A percentile compares a stretch with the other conserved stretches of the same genome.
These are phyloP conservation scores for Haplotaxodon microlepis DNA, from an alignment of 2,113 vertebrate genomes.

Conservation along the genomic window DNA sequence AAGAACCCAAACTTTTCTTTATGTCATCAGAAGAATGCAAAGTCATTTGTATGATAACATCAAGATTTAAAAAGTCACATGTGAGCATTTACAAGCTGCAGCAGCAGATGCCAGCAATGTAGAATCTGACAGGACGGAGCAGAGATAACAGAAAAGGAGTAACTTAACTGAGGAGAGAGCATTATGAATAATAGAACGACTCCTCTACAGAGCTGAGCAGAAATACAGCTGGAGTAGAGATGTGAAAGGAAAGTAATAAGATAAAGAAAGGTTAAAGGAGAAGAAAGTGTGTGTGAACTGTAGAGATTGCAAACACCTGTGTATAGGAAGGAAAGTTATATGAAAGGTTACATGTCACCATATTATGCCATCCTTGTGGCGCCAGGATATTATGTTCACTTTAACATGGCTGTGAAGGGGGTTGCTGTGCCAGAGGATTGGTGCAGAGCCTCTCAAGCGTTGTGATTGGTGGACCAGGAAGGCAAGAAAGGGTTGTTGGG, in stretches of 20 bases:
- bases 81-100: background rate
- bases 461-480: conserved; percentile 34
- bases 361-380: background rate
- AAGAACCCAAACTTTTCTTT: background rate
- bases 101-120: background rate
- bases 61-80: background rate
- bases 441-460: conserved; percentile 27
- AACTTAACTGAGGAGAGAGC: background rate
- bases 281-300: background rate
- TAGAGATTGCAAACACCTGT: background rate
- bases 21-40: background rate
- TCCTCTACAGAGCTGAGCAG: conserved; percentile 11
- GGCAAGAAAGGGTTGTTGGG: background rate
- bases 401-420: background rate
- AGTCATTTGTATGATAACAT: background rate
- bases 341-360: background rate
- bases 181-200: conserved; percentile 54
- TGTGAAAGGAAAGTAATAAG: background rate
- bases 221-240: background rate
- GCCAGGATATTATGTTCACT: background rate
- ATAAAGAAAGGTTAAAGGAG: background rate
- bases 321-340: background rate
- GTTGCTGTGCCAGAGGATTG: conserved; percentile 31
- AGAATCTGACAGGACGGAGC: background rate
- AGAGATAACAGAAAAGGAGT: background rate